Base-by-base conservation (phyloP, 2,888 invertebrate genomes). In the Hedya salicella region DNA sequence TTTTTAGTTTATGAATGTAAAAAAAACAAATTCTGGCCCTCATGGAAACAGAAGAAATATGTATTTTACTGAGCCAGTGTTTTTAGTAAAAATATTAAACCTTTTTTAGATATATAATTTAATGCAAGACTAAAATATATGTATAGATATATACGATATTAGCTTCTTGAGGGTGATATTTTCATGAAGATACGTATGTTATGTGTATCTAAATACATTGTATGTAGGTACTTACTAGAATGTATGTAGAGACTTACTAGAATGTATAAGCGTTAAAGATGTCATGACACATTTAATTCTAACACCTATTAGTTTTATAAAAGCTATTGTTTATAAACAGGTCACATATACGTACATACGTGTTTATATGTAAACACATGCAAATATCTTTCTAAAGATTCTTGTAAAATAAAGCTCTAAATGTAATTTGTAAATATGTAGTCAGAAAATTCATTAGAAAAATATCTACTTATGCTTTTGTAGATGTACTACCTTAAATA, bases 391-490 rank as follows among this genome's bases (percentile, higher is more conserved):
- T n/a, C 21, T 49, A n/a, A 49, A 25, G n/a, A 30, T 49, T 17
- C 36, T 17, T 52, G 36, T 57, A 57, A 44, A 44, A 48, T 21
- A 42, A 19, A 16, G 14, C 13, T 19, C 21, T 50, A 61, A 42
- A 36, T 40, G n/a, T 66, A 61, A 60, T 42, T 54, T 66, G 53
- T 66, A 61, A 14, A 66, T 54, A 66, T 32, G 48, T 39, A n/a
- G n/a, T n/a, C n/a, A 49, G 46, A 66, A 48, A 60, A 48, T 21
- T 14, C 19, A 42, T 46, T 48, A 48, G n/a, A 53, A 46, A 32
- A 52, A 46, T 42, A 32, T 53, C 36, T 52, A 62, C 21, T 21
- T 62, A 53, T 36, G 17, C 8, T 60, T 40, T 53, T 66, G 40
- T 66, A 61, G 48, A 48, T 52, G n/a, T 52, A 21, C 44, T 65